Evolutionary conservation across 2,113 vertebrate species (phyloP), one percentile per base, ranked within the genome.

Genomic region (Ictalurus furcatus): DNA sequence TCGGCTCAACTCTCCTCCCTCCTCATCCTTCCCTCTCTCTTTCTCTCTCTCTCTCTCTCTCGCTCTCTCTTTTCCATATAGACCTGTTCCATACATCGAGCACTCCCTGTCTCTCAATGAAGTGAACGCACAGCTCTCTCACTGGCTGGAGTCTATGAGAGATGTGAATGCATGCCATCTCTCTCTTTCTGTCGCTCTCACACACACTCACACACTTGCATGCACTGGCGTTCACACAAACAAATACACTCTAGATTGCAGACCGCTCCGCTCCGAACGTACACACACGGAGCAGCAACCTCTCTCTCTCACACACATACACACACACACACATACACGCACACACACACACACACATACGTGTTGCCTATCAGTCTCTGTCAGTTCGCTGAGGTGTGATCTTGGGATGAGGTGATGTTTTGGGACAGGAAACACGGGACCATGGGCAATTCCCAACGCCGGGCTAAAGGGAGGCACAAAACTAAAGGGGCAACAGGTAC

Each of bases 391-490:
- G 92, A 94, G 94, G 79, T 89, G 87, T 84, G 88, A 88, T 88
- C 90, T 86, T 88, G 91, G 92, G 95, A 96, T 90, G 93, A 93
- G 93, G 95, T 95, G 94, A 96, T 96, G 96, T 96, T 96, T 92
- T 96, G 96, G 96, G 96, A 96, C 94, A 95, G 94, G 93, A 96
- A 96, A 91, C 95, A 94, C 69, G 94, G 91, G 92, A 91, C 89
- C 91, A 94, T 94, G 94, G 95, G 95, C 88, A 96, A 96, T 93
- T 94, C 95, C 94, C 96, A 96, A 81, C 94, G 95, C n/a, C 93
- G 94, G 92, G 92, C 95, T 90, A 96, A 96, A 94, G 95, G 94
- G 90, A 94, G 95, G 89, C 96, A 96, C 92, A 95, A 95, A 95
- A 94, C 93, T 88, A 95, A 95, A 94, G 94, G 94, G 90, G 94